phyloP scores from a whole-genome alignment of 53 echinoderm and acorn worm genomes.

The Paracentrotus lividus region DNA sequence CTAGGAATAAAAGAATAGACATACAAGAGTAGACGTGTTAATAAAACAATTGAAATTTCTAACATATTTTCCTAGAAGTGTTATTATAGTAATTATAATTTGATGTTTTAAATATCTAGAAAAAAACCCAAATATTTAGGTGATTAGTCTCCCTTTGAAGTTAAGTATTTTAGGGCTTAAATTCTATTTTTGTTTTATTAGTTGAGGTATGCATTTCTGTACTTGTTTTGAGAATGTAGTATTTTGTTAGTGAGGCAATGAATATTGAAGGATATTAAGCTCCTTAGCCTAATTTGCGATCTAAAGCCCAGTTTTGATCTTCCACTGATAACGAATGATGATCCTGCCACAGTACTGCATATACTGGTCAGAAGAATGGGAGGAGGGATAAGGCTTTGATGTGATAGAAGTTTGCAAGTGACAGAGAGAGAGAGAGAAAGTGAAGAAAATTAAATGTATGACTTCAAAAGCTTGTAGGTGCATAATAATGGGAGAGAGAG shows the following conservation, averaged over 20 bases:
- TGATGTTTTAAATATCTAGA: too few species aligned
- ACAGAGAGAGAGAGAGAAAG: background rate
- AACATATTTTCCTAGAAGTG: too few species aligned
- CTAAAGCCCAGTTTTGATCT: background rate
- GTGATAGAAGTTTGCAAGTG: background rate
- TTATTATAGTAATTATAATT: too few species aligned
- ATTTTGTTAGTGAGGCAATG: background rate
- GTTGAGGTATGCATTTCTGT: background rate
- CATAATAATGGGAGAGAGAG: background rate
- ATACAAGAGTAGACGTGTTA: too few species aligned
- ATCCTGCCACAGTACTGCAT: background rate
- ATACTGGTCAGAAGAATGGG: background rate
- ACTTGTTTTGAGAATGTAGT: background rate
- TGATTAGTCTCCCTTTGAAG: too few species aligned
- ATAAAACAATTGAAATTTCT: too few species aligned
- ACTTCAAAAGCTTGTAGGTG: too few species aligned
- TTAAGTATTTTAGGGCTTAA: too few species aligned
- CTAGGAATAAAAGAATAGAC: too few species aligned
- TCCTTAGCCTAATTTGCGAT: constrained; percentile 33
- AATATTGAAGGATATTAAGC: constrained; percentile 15
- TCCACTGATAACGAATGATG: background rate
- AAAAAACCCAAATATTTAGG: too few species aligned
- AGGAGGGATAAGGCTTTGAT: background rate
- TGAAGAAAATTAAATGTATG: too few species aligned
- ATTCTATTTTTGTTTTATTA: background rate